Base-by-base conservation (phyloP, 2,797 vertebrate species). In the Erethizon dorsatum region DNA sequence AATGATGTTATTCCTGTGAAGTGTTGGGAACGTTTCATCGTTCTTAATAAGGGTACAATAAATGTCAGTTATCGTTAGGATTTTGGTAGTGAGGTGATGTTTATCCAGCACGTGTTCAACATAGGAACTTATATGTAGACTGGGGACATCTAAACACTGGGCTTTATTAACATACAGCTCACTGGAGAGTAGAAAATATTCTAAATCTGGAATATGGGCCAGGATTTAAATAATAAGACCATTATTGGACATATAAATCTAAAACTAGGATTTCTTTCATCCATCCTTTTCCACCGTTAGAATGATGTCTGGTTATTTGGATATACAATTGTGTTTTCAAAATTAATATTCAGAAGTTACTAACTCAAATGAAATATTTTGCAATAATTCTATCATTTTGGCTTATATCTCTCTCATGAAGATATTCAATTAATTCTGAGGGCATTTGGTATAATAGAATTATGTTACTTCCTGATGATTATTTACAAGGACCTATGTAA, bases 191-290 rank as follows among this genome's bases (percentile, higher is more conserved):
- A 77, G 63, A 63, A 93, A 94, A 59, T 61, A 56, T 83, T 83
- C 41, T 61, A 87, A 79, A 83, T 80, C 15, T 71, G 41, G 69
- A 87, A 86, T 92, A n/a, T 37, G 61, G 69, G 26, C 56, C 87
- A 80, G 4, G 2, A 69, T 47, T 7, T 24, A 86, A 95, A 79
- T 79, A 37, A 57, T 75, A 78, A 75, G 4, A 90, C 61, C 14
- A 2, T 63, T 33, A 94, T 18, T 65, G n/a, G 84, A 89, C 61
- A 86, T 28, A 18, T 24, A 85, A 33, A 63, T 37, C 88, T 89
- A 41, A 89, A 91, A 85, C 45, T 0, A 73, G 24, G 31, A 73
- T 79, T 94, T 93, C 71, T 57, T 78, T 65, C 52, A 75, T 88
- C 65, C 1, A 22, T 67, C 45, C 52, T 45, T 83, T 92, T 69